phyloP scores from a whole-genome alignment of 2,797 vertebrate genomes.

The Masticophis lateralis region DNA sequence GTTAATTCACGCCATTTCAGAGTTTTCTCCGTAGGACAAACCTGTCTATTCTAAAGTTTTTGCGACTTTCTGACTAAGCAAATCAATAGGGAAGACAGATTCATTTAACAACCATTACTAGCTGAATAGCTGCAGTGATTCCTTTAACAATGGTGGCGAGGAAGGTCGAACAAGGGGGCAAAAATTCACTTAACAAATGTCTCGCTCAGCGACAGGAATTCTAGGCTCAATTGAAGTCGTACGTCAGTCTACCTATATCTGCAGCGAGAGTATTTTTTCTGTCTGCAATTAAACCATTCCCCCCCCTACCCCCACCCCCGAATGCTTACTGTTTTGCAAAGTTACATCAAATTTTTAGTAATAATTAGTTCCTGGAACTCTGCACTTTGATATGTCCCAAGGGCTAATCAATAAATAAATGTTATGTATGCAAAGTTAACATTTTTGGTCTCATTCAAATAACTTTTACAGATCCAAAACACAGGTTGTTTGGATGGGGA shows the following conservation, averaged over 20 bases:
- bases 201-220: not conserved
- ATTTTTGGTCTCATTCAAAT: not conserved
- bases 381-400: no score
- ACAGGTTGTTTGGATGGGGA: not conserved
- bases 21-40: not conserved
- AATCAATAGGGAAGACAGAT: no score
- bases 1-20: not conserved
- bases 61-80: no score
- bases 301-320: rapidly evolving
- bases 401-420: no score
- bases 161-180: not conserved
- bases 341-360: not conserved
- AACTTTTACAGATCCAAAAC: not conserved
- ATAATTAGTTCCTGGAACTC: no score
- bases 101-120: no score
- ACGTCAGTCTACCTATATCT: not conserved
- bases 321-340: not conserved
- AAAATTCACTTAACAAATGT: not conserved
- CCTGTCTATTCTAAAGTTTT: not conserved
- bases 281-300: not conserved
- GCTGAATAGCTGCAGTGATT: no score
- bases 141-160: no score
- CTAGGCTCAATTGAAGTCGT: not conserved
- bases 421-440: not conserved
- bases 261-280: not conserved